These are phyloP conservation scores for Zaprionus nigranus DNA, from an alignment of 1,140 invertebrate genomes.

Conservation along the genomic window DNA sequence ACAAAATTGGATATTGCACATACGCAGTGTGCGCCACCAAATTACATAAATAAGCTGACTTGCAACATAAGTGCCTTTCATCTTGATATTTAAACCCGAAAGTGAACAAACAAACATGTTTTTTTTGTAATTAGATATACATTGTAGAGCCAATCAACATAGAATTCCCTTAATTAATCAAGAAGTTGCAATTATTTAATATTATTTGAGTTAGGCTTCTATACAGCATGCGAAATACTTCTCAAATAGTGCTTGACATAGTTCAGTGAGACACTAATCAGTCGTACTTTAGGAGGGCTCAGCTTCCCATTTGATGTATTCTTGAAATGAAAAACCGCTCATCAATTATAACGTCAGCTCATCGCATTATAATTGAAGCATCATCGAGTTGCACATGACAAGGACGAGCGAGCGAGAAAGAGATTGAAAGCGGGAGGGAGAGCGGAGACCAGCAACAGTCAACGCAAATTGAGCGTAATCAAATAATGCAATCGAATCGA, in stretches of 20 bases:
- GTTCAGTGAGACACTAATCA: constrained; percentile 3
- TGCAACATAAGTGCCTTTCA: constrained; percentile 1
- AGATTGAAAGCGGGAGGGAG: neutral
- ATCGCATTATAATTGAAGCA: constrained; percentile 68
- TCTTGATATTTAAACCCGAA: neutral
- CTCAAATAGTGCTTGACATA: neutral
- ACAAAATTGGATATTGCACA: constrained; percentile 18
- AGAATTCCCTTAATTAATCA: neutral
- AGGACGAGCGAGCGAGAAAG: constrained; percentile 8
- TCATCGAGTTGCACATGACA: constrained; percentile 55
- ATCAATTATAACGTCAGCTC: constrained; percentile 74
- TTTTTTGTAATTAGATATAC: neutral
- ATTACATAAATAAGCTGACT: neutral
- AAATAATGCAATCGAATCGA: constrained; percentile 48
- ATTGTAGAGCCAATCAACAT: neutral
- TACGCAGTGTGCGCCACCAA: constrained; percentile 7
- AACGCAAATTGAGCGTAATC: constrained; percentile 64
- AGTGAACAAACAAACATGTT: neutral
- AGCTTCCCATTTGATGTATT: constrained; percentile 35
- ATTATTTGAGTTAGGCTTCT: constrained; percentile 11
- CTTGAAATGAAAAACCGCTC: constrained; percentile 41
- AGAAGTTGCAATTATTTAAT: constrained; percentile 17
- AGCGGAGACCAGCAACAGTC: constrained; percentile 8
- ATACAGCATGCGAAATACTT: neutral
- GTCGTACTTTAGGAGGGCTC: neutral